Evolutionary conservation across 2,888 invertebrate species (phyloP).

Genomic region (Drosophila paracracens): DNA sequence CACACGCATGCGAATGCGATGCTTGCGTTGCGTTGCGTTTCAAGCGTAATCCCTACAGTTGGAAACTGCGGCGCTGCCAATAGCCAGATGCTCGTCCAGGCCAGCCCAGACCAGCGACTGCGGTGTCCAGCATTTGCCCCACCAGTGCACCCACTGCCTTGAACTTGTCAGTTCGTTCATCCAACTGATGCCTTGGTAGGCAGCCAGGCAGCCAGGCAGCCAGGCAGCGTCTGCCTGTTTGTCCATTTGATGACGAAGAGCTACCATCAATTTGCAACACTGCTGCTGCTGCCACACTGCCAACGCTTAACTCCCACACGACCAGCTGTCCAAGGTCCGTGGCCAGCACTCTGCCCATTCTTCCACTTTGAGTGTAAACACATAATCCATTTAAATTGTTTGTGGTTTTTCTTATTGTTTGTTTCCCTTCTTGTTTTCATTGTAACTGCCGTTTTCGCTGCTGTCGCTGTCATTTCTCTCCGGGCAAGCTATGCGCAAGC

Average conservation of each 20-base stretch:
- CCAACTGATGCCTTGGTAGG: conserved; percentile 52
- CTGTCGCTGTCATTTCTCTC: conserved; percentile 56
- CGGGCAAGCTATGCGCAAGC: conserved; percentile 48
- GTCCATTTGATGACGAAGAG: conserved; percentile 73
- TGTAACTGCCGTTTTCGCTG: conserved; percentile 58
- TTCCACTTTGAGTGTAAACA: conserved; percentile 72
- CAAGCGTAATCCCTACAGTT: conserved; percentile 64
- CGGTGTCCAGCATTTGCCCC: conserved; percentile 5
- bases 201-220: conserved; percentile 14
- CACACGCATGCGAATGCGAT: conserved; percentile 30
- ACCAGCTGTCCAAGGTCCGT: conserved; percentile 16
- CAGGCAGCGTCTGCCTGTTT: conserved; percentile 51
- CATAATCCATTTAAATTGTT: conserved; percentile 80
- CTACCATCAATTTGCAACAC: conserved; percentile 76
- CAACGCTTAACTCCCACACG: conserved; percentile 28
- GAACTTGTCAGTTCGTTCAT: conserved; percentile 70
- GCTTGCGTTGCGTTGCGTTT: conserved; percentile 37
- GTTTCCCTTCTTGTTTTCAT: conserved; percentile 67
- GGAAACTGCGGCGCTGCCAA: conserved; percentile 40
- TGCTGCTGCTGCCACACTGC: conserved; percentile 30
- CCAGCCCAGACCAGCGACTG: conserved; percentile 3
- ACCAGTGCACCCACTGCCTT: conserved; percentile 64
- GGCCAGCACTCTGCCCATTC: conserved; percentile 21
- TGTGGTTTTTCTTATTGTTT: conserved; percentile 79
- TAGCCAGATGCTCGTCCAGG: conserved; percentile 36